Evolutionary conservation across 1,140 invertebrate species (phyloP).

Genomic region (Coelopa frigida): DNA sequence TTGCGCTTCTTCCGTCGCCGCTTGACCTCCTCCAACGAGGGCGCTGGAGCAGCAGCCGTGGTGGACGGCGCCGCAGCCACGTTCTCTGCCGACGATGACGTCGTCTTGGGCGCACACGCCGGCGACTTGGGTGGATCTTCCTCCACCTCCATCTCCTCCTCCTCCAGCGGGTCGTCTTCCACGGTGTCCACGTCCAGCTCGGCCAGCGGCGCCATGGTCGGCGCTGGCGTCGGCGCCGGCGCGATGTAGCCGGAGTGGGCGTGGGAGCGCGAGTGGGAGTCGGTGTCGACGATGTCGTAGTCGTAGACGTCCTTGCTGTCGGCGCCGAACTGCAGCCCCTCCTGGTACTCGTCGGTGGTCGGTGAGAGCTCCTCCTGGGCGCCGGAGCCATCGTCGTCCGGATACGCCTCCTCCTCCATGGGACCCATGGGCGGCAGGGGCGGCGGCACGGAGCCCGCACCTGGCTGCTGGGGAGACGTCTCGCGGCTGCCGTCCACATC

Average conservation of each 20-base stretch:
- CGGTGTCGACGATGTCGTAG: constrained; percentile 25
- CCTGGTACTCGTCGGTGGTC: constrained; percentile 40
- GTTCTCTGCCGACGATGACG: constrained; percentile 6
- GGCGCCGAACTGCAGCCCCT: constrained; percentile 28
- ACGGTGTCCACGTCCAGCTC: constrained; percentile 56
- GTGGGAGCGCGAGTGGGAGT: constrained; percentile 17
- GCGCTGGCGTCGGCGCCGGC: constrained; percentile 31
- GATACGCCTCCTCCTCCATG: constrained; percentile 7
- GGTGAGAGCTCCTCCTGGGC: constrained; percentile 30
- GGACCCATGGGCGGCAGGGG: constrained; percentile 3
- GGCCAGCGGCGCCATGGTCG: constrained; percentile 53
- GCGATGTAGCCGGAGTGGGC: constrained; percentile 29
- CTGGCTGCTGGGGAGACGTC: not conserved
- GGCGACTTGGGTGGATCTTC: not conserved
- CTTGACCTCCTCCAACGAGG: constrained; percentile 26
- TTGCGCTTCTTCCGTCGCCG: constrained; percentile 40
- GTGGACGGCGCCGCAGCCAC: constrained; percentile 7
- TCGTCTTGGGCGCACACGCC: not conserved
- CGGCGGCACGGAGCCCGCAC: constrained; percentile 7
- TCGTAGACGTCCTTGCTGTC: constrained; percentile 27
- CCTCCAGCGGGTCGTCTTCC: constrained; percentile 50
- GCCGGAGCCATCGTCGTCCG: constrained; percentile 7
- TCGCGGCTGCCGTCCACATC: not conserved
- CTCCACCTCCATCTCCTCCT: constrained; percentile 3
- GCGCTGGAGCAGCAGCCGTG: not conserved